Conservation (phyloP, 2,888 invertebrate genomes). For the Tipula helvola region DNA sequence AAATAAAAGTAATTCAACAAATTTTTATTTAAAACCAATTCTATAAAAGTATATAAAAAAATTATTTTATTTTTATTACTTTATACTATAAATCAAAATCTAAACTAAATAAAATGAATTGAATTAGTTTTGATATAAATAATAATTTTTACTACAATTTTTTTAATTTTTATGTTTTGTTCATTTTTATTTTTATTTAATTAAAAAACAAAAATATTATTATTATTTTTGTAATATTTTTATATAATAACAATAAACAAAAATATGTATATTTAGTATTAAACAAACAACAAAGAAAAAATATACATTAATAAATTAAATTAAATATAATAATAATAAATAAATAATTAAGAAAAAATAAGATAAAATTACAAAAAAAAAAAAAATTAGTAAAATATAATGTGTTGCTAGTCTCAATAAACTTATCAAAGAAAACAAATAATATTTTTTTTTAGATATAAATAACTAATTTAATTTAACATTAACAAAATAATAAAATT, state of each 20-base stretch:
- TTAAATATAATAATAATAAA: not conserved
- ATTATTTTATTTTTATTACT: not conserved
- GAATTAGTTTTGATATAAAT: not conserved
- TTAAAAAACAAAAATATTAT: not conserved
- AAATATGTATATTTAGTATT: slow-evolving; percentile 5
- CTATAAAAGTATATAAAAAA: not conserved
- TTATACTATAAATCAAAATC: not conserved
- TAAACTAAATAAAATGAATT: not conserved
- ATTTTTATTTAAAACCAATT: not conserved
- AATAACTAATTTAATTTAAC: slow-evolving; percentile 6
- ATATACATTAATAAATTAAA: not conserved
- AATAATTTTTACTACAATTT: not conserved
- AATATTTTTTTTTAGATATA: slow-evolving; percentile 5
- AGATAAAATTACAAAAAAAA: not conserved
- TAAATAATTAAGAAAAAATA: slow-evolving; percentile 7
- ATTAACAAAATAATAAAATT: slow-evolving; percentile 7
- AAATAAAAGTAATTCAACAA: not conserved
- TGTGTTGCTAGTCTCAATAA: slow-evolving; percentile 12
- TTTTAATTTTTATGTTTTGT: not conserved
- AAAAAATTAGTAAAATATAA: slow-evolving; percentile 8
- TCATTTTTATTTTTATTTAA: not conserved
- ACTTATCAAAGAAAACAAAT: not conserved
- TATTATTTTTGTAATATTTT: slow-evolving; percentile 4
- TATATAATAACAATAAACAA: not conserved
- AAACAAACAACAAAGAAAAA: not conserved